Evolutionary conservation across 1,140 invertebrate species (phyloP).

Genomic region (Sminthurinus signatus): DNA sequence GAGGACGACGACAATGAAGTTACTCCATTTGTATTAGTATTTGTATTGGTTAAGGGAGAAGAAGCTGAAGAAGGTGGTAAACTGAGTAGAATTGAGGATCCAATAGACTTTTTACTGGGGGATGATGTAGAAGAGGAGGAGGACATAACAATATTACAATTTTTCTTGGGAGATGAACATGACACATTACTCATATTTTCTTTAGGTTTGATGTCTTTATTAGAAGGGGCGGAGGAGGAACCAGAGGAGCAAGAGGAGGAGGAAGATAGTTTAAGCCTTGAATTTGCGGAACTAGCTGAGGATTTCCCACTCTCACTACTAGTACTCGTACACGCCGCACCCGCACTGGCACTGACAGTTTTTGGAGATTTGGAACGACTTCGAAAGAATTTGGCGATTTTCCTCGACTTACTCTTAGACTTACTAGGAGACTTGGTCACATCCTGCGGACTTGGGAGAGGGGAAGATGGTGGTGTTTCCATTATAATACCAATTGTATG

Average conservation of each 20-base stretch:
- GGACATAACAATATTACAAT: no score
- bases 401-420: conserved; percentile 40
- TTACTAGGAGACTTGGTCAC: conserved; percentile 38
- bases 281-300: conserved; percentile 20
- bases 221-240: conserved; percentile 6
- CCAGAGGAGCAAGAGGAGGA: conserved; percentile 36
- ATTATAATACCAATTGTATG: conserved; percentile 5
- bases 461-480: conserved; percentile 18
- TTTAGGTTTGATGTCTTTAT: neutral
- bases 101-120: conserved; percentile 22
- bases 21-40: no score
- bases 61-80: no score
- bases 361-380: conserved; percentile 38
- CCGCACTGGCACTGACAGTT: conserved; percentile 20
- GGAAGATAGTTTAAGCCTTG: conserved; percentile 26
- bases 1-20: no score
- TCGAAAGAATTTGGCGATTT: conserved; percentile 40
- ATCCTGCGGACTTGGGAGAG: conserved; percentile 8
- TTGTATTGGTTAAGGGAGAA: no score
- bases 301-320: conserved; percentile 41
- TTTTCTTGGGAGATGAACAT: no score
- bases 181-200: neutral
- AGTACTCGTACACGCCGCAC: neutral
- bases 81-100: no score
- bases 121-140: conserved; percentile 7